Evolutionary conservation across 2,888 invertebrate species (phyloP), one percentile per base, ranked within the genome.

Genomic region (Apotomis turbidana): DNA sequence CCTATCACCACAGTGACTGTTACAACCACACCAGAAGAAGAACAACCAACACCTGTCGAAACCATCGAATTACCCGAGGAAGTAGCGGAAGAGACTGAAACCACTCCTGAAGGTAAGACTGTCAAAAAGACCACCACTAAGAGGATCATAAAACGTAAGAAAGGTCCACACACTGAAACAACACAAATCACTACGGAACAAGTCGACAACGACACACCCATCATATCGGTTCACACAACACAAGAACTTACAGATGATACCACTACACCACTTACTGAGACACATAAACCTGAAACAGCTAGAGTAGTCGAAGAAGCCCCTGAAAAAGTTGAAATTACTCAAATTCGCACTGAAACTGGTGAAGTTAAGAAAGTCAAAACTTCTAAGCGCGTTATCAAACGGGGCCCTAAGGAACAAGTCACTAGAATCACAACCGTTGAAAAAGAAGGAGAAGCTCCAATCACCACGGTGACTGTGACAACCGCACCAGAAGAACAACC

Each of bases 311-410:
- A 55, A 5, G 55, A 55, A 55, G 55, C 55, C 27, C 55, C 55
- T 0, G 55, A 36, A 12, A 36, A 55, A 1, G 55, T 55, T 4
- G 10, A 55, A 15, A 76, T 76, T 0, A 74, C 88, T 5, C 87
- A 90, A 78, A 86, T 89, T 12, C 80, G 83, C 9, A 87, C 89
- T 2, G 75, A 84, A 63, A 79, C 82, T 74, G 85, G 84, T 3
- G 85, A 83, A 74, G 85, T 85, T 58, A 75, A 58, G 69, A 52
- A 6, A 57, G 68, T 68, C 0, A 78, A 76, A 59, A 76, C 80
- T 38, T 77, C 75, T 1, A 78, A 76, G n/a, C 76, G 82, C 44
- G 62, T 55, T 3, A 55, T 55, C 12, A 55, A 55, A 55, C 27
- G 27, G 4, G 55, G 55, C 4, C 55, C 55, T 5, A 36, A 55